phyloP scores from a whole-genome alignment of 2,888 invertebrate genomes.

The Platypus cylindrus region DNA sequence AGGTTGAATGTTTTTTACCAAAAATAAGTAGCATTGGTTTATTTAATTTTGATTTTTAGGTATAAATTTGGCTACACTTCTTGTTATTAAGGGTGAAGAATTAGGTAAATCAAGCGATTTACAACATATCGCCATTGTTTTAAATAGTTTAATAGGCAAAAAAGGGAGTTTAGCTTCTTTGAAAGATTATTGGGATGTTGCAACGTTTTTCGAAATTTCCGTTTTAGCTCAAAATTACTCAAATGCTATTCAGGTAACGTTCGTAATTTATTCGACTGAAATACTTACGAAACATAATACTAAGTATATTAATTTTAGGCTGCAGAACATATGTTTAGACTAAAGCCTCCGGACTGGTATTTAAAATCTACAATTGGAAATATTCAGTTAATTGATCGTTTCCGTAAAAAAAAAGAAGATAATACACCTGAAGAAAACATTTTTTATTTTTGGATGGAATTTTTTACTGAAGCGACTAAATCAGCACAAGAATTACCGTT shows the following conservation, averaged over 20 bases:
- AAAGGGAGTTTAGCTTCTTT: slow-evolving; percentile 89
- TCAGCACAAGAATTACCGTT: slow-evolving; percentile 67
- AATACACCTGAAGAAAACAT: slow-evolving; percentile 66
- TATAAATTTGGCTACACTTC: slow-evolving; percentile 91
- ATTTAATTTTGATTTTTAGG: slow-evolving; percentile 40
- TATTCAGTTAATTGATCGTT: slow-evolving; percentile 69
- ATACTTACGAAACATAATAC: neutral
- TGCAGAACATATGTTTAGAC: slow-evolving; percentile 79
- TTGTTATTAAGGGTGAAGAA: slow-evolving; percentile 93
- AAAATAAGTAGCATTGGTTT: too few relatives aligned
- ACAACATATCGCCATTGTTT: slow-evolving; percentile 84
- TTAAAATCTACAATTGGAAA: slow-evolving; percentile 57
- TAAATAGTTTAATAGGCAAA: slow-evolving; percentile 95
- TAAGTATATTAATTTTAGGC: slow-evolving; percentile 9
- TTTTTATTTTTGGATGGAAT: slow-evolving; percentile 97
- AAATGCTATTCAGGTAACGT: slow-evolving; percentile 86
- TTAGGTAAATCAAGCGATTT: slow-evolving; percentile 84
- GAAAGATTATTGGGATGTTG: slow-evolving; percentile 98
- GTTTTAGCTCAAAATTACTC: slow-evolving; percentile 93
- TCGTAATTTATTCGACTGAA: slow-evolving; percentile 1
- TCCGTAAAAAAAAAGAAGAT: slow-evolving; percentile 67
- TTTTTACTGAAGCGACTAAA: slow-evolving; percentile 89
- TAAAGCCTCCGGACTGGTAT: slow-evolving; percentile 88
- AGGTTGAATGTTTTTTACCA: slow-evolving; percentile 35
- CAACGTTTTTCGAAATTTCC: slow-evolving; percentile 96